Evolutionary conservation across 2,888 invertebrate genomes (phyloP).

Genomic region (Rhagium mordax): DNA sequence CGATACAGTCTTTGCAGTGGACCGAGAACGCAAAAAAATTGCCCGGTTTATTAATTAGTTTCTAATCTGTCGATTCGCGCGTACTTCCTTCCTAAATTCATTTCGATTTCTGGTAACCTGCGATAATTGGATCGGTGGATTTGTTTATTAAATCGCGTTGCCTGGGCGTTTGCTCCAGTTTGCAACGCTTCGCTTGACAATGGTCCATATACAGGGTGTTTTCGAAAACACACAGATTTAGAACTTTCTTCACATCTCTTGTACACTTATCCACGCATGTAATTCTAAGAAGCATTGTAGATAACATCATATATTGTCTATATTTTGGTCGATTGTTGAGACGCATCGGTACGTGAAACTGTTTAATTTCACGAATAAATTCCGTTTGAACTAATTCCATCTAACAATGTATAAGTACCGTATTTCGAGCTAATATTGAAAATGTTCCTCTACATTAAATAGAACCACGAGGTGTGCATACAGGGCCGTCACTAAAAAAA

Average conservation of each 20-base stretch:
- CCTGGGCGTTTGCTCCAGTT: no score
- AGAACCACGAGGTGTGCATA: neutral
- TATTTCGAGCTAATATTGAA: neutral
- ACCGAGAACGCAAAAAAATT: slow-evolving; percentile 37
- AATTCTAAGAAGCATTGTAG: slow-evolving; percentile 1
- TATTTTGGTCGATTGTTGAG: neutral
- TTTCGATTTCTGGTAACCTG: neutral
- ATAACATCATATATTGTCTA: slow-evolving; percentile 4
- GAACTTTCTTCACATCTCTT: neutral
- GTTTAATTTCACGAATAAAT: neutral
- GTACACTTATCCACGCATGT: neutral
- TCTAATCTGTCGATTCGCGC: slow-evolving; percentile 38
- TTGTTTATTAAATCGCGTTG: neutral
- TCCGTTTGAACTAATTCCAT: neutral
- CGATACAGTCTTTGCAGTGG: slow-evolving; percentile 16
- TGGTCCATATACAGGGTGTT: no score
- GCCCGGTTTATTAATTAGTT: slow-evolving; percentile 33
- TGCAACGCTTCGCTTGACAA: no score
- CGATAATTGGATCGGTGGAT: neutral
- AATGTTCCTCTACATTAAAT: neutral
- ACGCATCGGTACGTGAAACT: neutral
- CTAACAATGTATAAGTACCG: neutral
- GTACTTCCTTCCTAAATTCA: slow-evolving; percentile 37
- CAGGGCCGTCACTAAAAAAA: no score
- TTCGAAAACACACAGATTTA: no score